phyloP scores from a whole-genome alignment of 2,888 invertebrate genomes.

The Frankliniella fusca region DNA sequence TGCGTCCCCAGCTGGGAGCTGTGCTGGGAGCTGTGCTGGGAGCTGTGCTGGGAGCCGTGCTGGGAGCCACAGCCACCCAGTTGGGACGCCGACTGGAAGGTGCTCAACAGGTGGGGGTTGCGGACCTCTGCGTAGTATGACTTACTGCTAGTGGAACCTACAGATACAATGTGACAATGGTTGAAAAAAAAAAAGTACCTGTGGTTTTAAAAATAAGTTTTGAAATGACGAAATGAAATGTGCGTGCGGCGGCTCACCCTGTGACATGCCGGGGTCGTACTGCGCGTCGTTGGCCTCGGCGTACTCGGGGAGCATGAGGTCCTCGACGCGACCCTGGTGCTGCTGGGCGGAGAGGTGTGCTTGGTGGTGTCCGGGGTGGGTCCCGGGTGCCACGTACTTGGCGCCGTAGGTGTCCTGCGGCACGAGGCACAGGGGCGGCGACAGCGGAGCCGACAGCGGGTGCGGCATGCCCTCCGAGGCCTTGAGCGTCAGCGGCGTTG shows the following conservation, averaged over 20 bases:
- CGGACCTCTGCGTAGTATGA: conserved; percentile 66
- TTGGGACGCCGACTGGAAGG: conserved; percentile 35
- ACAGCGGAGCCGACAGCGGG: conserved; percentile 52
- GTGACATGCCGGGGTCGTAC: background rate
- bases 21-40: background rate
- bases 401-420: conserved; percentile 8
- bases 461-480: conserved; percentile 56
- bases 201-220: no score
- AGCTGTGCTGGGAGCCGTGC: background rate
- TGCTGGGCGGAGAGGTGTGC: background rate
- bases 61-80: background rate
- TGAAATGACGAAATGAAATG: no score
- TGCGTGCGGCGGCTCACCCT: background rate
- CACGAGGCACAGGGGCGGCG: conserved; percentile 22
- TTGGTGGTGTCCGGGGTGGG: background rate
- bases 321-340: conserved; percentile 13
- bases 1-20: background rate
- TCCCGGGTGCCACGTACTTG: background rate
- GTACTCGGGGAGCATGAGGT: conserved; percentile 28
- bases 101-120: conserved; percentile 42
- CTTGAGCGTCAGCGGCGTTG: conserved; percentile 58
- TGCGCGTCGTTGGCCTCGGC: conserved; percentile 18
- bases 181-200: no score
- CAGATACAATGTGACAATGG: background rate
- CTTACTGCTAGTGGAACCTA: conserved; percentile 38